Conservation (phyloP, 2,113 vertebrate species). For the Drymodes brunneopygia region DNA sequence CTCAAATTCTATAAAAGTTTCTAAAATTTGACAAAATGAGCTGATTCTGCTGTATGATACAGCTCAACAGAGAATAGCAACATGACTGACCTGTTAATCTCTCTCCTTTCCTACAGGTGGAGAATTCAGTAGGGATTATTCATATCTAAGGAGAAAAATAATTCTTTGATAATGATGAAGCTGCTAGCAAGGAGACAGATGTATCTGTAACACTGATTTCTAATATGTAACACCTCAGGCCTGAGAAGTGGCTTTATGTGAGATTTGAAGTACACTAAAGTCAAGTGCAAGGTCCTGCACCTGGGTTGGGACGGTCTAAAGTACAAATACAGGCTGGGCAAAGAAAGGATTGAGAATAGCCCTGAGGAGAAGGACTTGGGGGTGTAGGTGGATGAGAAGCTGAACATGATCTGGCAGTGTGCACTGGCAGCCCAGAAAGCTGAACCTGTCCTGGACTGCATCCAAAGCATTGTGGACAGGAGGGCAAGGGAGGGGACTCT, state of each 20-base stretch:
- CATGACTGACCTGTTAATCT: not conserved
- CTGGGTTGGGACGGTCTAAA: rapidly evolving
- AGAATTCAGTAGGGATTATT: not conserved
- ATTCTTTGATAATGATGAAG: not conserved
- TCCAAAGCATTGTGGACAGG: rapidly evolving
- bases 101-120: not conserved
- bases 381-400: not conserved
- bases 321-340: not conserved
- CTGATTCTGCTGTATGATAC: not conserved
- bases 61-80: not conserved
- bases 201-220: not conserved
- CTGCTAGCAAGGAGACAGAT: not conserved
- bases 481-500: not conserved
- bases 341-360: not conserved
- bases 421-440: not conserved
- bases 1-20: not conserved
- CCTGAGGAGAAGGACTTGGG: not conserved
- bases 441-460: rapidly evolving
- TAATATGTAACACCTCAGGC: not conserved
- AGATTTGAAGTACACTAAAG: not conserved
- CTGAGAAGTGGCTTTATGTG: not conserved
- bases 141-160: not conserved
- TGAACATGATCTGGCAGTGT: rapidly evolving
- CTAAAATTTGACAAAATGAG: not conserved
- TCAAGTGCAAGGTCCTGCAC: not conserved